A percentile compares a stretch with the other conserved stretches of the same genome.
phyloP scores from a whole-genome alignment of 2,888 invertebrate genomes.

The Cremastinae sp. region DNA sequence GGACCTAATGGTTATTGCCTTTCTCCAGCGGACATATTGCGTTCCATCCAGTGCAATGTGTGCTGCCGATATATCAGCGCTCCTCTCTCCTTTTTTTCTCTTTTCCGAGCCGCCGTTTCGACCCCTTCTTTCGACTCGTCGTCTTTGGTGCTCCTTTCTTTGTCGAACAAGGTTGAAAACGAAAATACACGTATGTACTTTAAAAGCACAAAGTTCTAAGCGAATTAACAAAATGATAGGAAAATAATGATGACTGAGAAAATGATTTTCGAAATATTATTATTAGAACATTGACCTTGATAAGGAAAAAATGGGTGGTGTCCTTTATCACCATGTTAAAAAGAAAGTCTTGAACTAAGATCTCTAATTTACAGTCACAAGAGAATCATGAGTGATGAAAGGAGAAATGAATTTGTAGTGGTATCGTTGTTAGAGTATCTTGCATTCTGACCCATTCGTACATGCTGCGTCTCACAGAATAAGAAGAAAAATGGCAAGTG shows the following conservation, averaged over 20 bases:
- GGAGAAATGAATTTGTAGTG: too few relatives aligned
- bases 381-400: too few relatives aligned
- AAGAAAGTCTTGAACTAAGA: too few relatives aligned
- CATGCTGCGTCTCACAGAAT: background rate
- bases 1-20: conserved; percentile 84
- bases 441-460: background rate
- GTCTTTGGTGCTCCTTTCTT: background rate
- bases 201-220: conserved; percentile 18
- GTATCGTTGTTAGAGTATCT: conserved; percentile 58
- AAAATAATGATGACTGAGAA: conserved; percentile 59
- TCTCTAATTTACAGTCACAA: too few relatives aligned
- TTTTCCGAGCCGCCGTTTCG: background rate
- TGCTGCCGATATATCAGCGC: conserved; percentile 82
- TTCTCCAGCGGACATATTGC: conserved; percentile 83
- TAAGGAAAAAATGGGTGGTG: too few relatives aligned
- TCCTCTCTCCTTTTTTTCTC: conserved; percentile 55
- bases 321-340: too few relatives aligned
- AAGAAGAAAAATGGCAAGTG: conserved; percentile 74
- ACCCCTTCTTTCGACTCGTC: background rate
- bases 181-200: background rate
- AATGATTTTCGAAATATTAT: conserved; percentile 66
- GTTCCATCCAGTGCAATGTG: conserved; percentile 84
- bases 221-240: conserved; percentile 32
- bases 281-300: too few relatives aligned
- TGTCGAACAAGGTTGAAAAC: background rate